Percentiles rank a stretch among this genome's conserved stretches.
phyloP scores from a whole-genome alignment of 2,888 invertebrate genomes.

The Nymphalis polychloros region DNA sequence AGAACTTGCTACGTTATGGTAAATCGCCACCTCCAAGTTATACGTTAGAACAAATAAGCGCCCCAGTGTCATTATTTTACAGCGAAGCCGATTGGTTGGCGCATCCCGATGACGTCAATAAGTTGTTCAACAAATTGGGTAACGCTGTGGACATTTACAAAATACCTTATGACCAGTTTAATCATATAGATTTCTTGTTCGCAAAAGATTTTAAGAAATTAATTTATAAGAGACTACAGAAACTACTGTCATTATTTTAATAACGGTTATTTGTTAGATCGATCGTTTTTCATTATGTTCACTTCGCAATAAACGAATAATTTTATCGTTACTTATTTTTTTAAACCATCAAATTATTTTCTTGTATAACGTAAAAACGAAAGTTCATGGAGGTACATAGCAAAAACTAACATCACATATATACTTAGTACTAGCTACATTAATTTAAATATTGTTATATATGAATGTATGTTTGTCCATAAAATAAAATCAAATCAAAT shows the following conservation, averaged over 20 bases:
- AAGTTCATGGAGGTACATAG: too few relatives aligned
- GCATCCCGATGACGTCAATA: slow-evolving; percentile 79
- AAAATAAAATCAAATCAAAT: too few relatives aligned
- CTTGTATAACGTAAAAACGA: too few relatives aligned
- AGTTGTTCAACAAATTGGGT: slow-evolving; percentile 56
- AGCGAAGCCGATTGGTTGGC: slow-evolving; percentile 85
- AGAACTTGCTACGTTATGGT: slow-evolving; percentile 58
- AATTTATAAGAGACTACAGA: slow-evolving; percentile 48
- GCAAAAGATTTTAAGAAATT: slow-evolving; percentile 60
- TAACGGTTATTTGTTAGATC: slow-evolving; percentile 4
- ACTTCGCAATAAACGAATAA: neutral
- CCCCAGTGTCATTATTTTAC: slow-evolving; percentile 64
- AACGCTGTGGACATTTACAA: slow-evolving; percentile 80
- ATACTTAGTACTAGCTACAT: too few relatives aligned
- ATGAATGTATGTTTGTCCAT: too few relatives aligned
- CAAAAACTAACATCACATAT: too few relatives aligned
- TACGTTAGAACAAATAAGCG: slow-evolving; percentile 50
- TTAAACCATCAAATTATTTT: neutral
- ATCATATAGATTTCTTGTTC: slow-evolving; percentile 65
- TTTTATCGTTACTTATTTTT: neutral
- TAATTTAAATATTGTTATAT: too few relatives aligned
- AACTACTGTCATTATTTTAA: slow-evolving; percentile 45
- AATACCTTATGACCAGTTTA: slow-evolving; percentile 75
- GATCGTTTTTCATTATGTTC: too few relatives aligned
- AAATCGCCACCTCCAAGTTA: slow-evolving; percentile 56